Conservation (phyloP, 2,113 vertebrate genomes). For the Notechis scutatus region DNA sequence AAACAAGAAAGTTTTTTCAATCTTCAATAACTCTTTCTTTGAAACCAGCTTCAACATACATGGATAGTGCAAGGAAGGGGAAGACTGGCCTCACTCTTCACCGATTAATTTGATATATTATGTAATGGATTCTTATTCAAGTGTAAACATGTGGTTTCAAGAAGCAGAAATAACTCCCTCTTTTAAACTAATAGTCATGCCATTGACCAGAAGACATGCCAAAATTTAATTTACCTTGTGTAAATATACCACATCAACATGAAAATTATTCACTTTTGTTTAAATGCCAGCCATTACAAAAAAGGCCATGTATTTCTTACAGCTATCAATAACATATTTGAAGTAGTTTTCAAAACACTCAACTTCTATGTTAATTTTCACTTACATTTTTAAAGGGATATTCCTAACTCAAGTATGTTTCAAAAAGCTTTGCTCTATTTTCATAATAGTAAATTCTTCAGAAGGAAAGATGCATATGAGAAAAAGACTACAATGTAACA, state of each 20-base stretch:
- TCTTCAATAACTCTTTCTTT: background rate
- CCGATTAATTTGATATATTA: background rate
- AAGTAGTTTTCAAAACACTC: background rate
- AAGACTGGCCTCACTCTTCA: background rate
- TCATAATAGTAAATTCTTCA: background rate
- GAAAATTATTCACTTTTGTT: background rate
- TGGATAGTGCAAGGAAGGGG: background rate
- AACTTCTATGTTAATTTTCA: background rate
- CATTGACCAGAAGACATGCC: background rate
- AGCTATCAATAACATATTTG: background rate
- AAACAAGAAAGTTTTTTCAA: background rate
- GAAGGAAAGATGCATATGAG: background rate
- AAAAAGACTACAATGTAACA: background rate
- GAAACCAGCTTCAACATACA: background rate
- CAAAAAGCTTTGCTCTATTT: background rate
- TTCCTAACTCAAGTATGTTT: background rate
- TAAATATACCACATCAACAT: background rate
- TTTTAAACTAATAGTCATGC: background rate
- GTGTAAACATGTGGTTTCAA: background rate
- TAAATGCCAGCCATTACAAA: background rate
- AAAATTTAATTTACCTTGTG: background rate
- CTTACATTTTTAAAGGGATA: background rate
- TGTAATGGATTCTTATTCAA: background rate
- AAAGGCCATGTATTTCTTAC: background rate
- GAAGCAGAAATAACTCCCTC: background rate